Conservation (phyloP, 2,113 vertebrate genomes). For the Microcebus lehilahytsara region DNA sequence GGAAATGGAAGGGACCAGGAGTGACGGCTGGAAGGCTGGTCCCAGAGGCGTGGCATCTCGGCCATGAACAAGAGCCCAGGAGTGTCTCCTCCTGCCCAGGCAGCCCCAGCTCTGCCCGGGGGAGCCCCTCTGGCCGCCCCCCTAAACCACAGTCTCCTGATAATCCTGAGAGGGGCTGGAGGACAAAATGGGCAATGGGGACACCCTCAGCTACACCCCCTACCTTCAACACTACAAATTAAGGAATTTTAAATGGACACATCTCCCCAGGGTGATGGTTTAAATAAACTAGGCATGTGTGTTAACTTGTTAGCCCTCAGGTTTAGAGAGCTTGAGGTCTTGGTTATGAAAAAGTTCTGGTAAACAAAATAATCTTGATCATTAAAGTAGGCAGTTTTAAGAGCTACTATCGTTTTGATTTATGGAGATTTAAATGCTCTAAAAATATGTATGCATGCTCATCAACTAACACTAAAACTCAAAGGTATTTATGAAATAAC, state of each 20-base stretch:
- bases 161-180: background rate
- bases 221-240: background rate
- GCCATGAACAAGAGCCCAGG: background rate
- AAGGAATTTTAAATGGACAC: background rate
- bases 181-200: background rate
- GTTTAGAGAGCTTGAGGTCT: slow-evolving; percentile 29
- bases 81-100: background rate
- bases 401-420: slow-evolving; percentile 63
- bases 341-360: slow-evolving; percentile 25
- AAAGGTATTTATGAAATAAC: slow-evolving; percentile 54
- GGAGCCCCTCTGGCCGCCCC: background rate
- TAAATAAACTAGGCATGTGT: background rate
- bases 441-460: slow-evolving; percentile 44
- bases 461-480: slow-evolving; percentile 42
- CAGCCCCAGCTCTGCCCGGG: background rate
- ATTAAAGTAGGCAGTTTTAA: slow-evolving; percentile 51
- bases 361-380: slow-evolving; percentile 44
- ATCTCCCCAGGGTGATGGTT: background rate
- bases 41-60: background rate
- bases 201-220: background rate
- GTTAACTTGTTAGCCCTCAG: slow-evolving; percentile 16
- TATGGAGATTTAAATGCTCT: slow-evolving; percentile 34
- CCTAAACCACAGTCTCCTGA: background rate
- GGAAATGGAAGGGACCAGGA: accelerated
- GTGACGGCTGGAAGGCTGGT: background rate